A percentile compares a stretch with the other conserved stretches of the same genome.
Conservation (phyloP, 2,888 invertebrate species). For the Troides aeacus region DNA sequence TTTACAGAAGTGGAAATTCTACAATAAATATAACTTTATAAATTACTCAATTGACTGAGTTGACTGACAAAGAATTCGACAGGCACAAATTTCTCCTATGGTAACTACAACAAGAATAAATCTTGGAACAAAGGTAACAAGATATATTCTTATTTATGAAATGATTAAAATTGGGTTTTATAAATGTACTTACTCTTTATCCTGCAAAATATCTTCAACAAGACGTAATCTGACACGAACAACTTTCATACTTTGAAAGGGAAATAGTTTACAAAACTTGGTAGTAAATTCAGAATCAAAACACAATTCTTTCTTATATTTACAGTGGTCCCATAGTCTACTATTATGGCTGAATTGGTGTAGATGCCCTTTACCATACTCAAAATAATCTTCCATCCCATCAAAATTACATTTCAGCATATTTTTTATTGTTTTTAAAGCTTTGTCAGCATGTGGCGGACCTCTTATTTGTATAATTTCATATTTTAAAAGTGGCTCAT, state of each 20-base stretch:
- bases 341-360: slow-evolving; percentile 92
- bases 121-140: too few species aligned
- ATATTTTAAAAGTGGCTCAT: slow-evolving; percentile 91
- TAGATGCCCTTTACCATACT: slow-evolving; percentile 87
- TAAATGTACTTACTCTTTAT: slow-evolving; percentile 81
- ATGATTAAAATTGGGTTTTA: not conserved
- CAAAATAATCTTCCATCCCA: slow-evolving; percentile 86
- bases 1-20: too few species aligned
- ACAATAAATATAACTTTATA: too few species aligned
- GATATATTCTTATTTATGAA: not conserved
- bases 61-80: too few species aligned
- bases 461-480: slow-evolving; percentile 90
- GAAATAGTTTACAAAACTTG: slow-evolving; percentile 90
- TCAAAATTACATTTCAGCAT: slow-evolving; percentile 89
- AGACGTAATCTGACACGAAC: slow-evolving; percentile 88
- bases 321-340: slow-evolving; percentile 90
- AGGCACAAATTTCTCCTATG: too few species aligned
- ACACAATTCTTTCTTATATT: slow-evolving; percentile 75
- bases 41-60: too few species aligned
- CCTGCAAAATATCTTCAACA: slow-evolving; percentile 85
- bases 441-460: slow-evolving; percentile 84
- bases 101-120: too few species aligned
- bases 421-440: slow-evolving; percentile 84
- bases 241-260: slow-evolving; percentile 93
- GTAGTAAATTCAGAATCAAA: slow-evolving; percentile 83